These are phyloP conservation scores for Coranthus polyacanthus DNA, from an alignment of 2,797 vertebrate species.

Conservation along the genomic window DNA sequence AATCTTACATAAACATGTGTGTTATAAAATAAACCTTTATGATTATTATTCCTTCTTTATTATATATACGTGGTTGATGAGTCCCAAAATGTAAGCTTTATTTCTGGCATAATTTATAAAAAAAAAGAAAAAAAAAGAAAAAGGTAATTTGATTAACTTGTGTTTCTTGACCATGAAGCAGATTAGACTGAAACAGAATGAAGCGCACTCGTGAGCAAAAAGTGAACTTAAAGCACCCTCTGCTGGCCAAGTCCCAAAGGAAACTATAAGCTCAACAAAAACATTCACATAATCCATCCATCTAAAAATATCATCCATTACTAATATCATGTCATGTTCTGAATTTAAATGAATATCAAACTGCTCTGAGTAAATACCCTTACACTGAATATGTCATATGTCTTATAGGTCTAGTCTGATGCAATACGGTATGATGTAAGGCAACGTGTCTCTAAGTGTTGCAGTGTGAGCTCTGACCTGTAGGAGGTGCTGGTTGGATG, in stretches of 20 bases:
- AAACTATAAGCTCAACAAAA: neutral
- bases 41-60: neutral
- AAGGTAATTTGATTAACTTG: no score
- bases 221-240: constrained; percentile 64
- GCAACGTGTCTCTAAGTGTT: neutral
- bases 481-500: constrained; percentile 89
- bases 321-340: neutral
- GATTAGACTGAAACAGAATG: neutral
- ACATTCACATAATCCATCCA: neutral
- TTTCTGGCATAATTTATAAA: neutral
- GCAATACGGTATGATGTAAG: constrained; percentile 9
- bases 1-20: neutral
- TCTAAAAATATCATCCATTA: neutral
- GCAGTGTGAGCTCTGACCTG: constrained; percentile 84
- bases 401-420: constrained; percentile 1
- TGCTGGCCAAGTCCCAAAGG: constrained; percentile 55
- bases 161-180: constrained; percentile 1
- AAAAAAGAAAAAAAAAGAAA: neutral
- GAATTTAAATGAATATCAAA: neutral
- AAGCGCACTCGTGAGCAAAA: constrained; percentile 8
- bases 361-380: neutral
- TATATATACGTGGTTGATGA: neutral
- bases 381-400: neutral
- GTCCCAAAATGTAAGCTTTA: neutral
- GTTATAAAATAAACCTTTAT: constrained; percentile 15